Base-by-base conservation (phyloP, 2,888 invertebrate genomes). In the Drosophila bunnanda region DNA sequence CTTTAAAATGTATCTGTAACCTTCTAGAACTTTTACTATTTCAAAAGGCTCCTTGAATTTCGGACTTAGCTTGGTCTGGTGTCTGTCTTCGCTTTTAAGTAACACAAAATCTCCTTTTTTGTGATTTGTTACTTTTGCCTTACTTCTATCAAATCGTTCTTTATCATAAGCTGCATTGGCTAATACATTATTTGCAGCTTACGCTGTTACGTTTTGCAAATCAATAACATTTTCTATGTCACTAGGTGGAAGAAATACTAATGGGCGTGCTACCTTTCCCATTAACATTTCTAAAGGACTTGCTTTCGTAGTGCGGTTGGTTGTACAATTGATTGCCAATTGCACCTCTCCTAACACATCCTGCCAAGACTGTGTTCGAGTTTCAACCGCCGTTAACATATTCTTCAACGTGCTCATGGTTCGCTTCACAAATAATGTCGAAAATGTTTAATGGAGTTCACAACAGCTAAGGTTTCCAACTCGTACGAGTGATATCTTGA, bases 161-260 rank as follows among this genome's bases (percentile, higher is more conserved):
- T 70, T 61, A 12, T 74, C 65, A 25, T 70, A 74, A 34, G 8
- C 52, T 53, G 41, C 64, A 41, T 17, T 53, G n/a, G 39, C 56
- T 69, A 60, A 46, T 2, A 69, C 39, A 53, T 64, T 59, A 12
- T 56, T 59, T 52, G 9, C 64, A 46, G 64, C 55, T 59, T 59
- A 32, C 7, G 59, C 41, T 56, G 52, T 53, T 5, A 66, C 28
- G 43, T 61, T 56, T 53, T 48, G 6, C 39, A 59, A 34, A 56
- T 68, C 62, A 50, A 73, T 9, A 20, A n/a, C 2, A 38, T n/a
- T 53, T 64, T 64, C 52, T 65, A 59, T 17, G 15, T 59, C 30
- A 55, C 52, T 52, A 62, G 44, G 58, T 59, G 56, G 59, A 64
- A 68, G 50, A 56, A 68, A 64, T 52, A 64, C 64, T 30, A 62